A percentile compares a stretch with the other conserved stretches of the same genome.
phyloP scores from a whole-genome alignment of 2,888 invertebrate genomes.

The Mactromeris polynyma region DNA sequence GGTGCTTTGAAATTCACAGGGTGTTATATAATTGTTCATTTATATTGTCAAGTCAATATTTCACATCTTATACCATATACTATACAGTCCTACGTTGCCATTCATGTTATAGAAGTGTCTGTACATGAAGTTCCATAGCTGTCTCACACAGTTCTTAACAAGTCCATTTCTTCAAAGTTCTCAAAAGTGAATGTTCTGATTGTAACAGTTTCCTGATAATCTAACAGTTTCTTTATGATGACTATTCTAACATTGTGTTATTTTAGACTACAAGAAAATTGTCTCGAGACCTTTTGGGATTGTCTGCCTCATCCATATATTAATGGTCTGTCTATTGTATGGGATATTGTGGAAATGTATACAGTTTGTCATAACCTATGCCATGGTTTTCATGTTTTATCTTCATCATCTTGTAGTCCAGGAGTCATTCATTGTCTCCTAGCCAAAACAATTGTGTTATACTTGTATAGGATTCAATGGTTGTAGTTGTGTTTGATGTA shows the following conservation, averaged over 20 bases:
- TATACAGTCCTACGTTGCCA: too few species aligned
- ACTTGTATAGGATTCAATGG: not conserved
- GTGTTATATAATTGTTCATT: too few species aligned
- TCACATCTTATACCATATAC: too few species aligned
- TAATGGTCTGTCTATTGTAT: not conserved
- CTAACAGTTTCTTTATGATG: not conserved
- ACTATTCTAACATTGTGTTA: not conserved
- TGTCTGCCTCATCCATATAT: not conserved
- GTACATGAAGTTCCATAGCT: too few species aligned
- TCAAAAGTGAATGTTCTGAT: not conserved
- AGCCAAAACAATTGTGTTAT: not conserved
- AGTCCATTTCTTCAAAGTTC: too few species aligned
- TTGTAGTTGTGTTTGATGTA: not conserved
- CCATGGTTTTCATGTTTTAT: not conserved
- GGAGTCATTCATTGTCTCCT: not conserved
- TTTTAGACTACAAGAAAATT: not conserved
- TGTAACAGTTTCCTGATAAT: not conserved
- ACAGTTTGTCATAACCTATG: constrained; percentile 3
- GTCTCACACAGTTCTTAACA: too few species aligned
- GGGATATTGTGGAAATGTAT: not conserved
- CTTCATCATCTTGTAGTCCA: not conserved
- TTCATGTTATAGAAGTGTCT: too few species aligned
- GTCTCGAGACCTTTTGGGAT: constrained; percentile 9
- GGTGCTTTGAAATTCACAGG: too few species aligned
- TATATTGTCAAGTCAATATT: too few species aligned